Evolutionary conservation across 2,797 vertebrate genomes (phyloP), one percentile per base, ranked within the genome.

Genomic region (Gymnocypris eckloni): DNA sequence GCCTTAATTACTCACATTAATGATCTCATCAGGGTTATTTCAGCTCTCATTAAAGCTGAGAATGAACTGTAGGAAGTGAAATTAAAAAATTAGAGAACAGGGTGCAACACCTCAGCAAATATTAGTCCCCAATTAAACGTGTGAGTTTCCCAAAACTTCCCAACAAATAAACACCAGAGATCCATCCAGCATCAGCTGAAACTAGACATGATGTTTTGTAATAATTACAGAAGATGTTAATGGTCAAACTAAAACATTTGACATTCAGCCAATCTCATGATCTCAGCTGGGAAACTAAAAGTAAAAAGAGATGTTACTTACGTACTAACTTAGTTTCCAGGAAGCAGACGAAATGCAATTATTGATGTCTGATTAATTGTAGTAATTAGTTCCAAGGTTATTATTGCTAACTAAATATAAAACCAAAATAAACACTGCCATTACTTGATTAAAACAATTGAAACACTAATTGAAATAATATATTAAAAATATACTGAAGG

Each of bases 21-120:
- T 73, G 13, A 71, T 50, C 13, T 73, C 71, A 73, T 73, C 69
- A 71, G 69, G 69, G 39, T 43, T 73, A 73, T 50, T 73, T 50
- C 43, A 50, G 45, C 69, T 43, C 71, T 73, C 7, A 1, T 50
- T 73, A 50, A 73, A 50, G 71, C 45, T 50, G n/a, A 73, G n/a
- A 25, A 48, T 73, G 4, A 73, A 50, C n/a, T 28, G 45, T 13
- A 50, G 71, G 71, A 73, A 73, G n/a, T 16, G n/a, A 73, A 73
- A 73, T 48, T 16, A 33, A 73, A 48, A 45, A 73, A 73, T 73
- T 50, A 73, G 71, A 73, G 13, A 50, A 48, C 13, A 50, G 25
- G n/a, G 45, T 73, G 45, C 13, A 48, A 50, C 45, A 73, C 71
- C 71, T 73, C 45, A 73, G 43, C 4, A 50, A 50, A 73, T 15